Percentiles rank a stretch among this genome's conserved stretches.
phyloP scores from a whole-genome alignment of 2,797 vertebrate species.

The Rhodeus uyekii region DNA sequence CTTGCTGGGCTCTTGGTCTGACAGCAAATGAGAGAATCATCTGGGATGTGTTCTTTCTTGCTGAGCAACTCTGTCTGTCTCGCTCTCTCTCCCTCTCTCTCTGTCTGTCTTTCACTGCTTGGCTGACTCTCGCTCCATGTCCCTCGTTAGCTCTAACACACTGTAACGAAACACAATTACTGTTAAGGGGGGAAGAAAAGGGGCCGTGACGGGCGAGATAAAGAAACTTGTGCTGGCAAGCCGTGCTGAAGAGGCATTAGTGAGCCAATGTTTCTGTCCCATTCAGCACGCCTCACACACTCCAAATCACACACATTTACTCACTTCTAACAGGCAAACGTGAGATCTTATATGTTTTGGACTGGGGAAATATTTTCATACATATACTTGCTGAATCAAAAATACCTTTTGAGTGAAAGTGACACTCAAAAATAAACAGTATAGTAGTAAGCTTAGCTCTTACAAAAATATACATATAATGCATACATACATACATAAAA shows the following conservation, averaged over 20 bases:
- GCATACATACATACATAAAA: background rate
- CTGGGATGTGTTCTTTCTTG: constrained; percentile 41
- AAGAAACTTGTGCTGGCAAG: constrained; percentile 61
- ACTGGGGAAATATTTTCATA: background rate
- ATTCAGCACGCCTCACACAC: constrained; percentile 52
- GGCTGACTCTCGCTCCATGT: constrained; percentile 55
- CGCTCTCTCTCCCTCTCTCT: constrained; percentile 45
- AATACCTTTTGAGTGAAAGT: background rate
- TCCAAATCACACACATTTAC: constrained; percentile 28
- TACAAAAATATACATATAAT: background rate
- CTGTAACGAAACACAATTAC: constrained; percentile 67
- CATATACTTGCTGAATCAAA: background rate
- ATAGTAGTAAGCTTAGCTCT: background rate
- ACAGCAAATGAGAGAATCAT: constrained; percentile 43
- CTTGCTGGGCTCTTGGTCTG: constrained; percentile 33
- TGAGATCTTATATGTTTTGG: background rate
- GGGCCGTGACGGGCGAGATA: constrained; percentile 60
- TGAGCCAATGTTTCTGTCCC: constrained; percentile 57
- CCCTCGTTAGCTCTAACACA: constrained; percentile 63
- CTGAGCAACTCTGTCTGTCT: constrained; percentile 35
- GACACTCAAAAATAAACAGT: background rate
- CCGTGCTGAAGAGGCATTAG: constrained; percentile 60
- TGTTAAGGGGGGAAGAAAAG: constrained; percentile 63
- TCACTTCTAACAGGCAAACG: constrained; percentile 27
- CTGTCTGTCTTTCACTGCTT: constrained; percentile 44